A percentile compares a stretch with the other conserved stretches of the same genome.
Conservation (phyloP, 2,797 vertebrate species). For the Cottoperca gobio region DNA sequence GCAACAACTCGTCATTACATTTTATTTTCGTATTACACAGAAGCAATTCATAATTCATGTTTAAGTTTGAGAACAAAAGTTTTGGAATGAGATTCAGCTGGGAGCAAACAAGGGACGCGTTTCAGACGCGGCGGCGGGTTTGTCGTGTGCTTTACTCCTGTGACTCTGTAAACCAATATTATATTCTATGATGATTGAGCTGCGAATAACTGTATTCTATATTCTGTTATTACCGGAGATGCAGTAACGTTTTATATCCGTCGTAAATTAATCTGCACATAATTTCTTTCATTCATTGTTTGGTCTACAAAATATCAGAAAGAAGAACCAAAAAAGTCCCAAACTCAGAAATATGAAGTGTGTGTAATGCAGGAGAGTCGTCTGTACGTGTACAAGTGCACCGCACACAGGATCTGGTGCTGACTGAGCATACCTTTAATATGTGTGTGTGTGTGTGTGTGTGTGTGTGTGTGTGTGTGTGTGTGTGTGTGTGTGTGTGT, state of each 20-base stretch:
- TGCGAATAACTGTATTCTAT: not conserved
- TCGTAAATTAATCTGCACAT: not conserved
- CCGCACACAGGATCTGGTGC: too few relatives aligned
- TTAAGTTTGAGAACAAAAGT: not conserved
- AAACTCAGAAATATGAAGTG: too few relatives aligned
- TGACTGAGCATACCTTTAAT: too few relatives aligned
- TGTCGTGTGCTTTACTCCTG: not conserved
- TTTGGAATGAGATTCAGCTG: not conserved
- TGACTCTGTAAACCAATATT: not conserved
- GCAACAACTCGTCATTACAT: conserved; percentile 6
- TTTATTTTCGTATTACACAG: not conserved
- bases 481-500: too few relatives aligned
- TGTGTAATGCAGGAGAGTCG: too few relatives aligned
- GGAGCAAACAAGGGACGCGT: not conserved
- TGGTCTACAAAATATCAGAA: not conserved
- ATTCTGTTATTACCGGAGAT: not conserved
- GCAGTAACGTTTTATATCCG: not conserved
- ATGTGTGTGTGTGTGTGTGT: too few relatives aligned
- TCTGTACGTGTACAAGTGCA: too few relatives aligned
- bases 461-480: too few relatives aligned
- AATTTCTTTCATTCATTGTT: not conserved
- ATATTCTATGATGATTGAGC: not conserved
- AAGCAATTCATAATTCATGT: conserved; percentile 27
- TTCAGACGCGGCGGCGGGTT: not conserved
- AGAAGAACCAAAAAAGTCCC: too few relatives aligned